Evolutionary conservation across 1,140 invertebrate species (phyloP).

Genomic region (Heliconius hewitsoni): DNA sequence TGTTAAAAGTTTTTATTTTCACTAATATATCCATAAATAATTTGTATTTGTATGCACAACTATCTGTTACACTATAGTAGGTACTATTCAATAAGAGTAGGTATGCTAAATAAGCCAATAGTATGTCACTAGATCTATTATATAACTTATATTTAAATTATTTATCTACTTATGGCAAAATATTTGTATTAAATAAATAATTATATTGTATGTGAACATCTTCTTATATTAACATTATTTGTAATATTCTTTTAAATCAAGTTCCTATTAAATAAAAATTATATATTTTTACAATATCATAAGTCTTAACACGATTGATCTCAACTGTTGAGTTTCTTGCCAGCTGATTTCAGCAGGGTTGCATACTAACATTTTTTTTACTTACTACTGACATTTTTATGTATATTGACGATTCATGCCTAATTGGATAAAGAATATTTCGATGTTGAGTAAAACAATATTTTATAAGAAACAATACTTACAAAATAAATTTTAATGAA

Average conservation of each 20-base stretch:
- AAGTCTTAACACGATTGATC: no score
- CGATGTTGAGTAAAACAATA: no score
- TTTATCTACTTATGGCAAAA: slow-evolving; percentile 66
- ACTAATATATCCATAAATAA: not conserved
- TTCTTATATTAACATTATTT: slow-evolving; percentile 9
- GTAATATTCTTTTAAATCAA: not conserved
- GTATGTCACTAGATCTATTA: not conserved
- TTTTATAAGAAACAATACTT: no score
- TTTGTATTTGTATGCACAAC: not conserved
- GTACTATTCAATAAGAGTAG: not conserved
- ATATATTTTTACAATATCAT: no score
- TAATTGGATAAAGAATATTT: no score
- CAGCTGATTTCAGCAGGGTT: no score
- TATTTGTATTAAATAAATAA: slow-evolving; percentile 63
- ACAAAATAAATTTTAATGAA: no score
- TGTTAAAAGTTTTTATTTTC: not conserved
- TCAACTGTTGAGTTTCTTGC: no score
- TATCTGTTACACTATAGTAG: not conserved
- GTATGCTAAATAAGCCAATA: not conserved
- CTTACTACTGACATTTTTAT: no score
- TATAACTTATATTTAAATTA: slow-evolving; percentile 10
- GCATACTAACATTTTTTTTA: no score
- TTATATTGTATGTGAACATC: slow-evolving; percentile 18
- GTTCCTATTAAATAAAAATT: no score
- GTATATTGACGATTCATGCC: no score